Conservation (phyloP, 2,888 invertebrate genomes). For the Nebria salina region DNA sequence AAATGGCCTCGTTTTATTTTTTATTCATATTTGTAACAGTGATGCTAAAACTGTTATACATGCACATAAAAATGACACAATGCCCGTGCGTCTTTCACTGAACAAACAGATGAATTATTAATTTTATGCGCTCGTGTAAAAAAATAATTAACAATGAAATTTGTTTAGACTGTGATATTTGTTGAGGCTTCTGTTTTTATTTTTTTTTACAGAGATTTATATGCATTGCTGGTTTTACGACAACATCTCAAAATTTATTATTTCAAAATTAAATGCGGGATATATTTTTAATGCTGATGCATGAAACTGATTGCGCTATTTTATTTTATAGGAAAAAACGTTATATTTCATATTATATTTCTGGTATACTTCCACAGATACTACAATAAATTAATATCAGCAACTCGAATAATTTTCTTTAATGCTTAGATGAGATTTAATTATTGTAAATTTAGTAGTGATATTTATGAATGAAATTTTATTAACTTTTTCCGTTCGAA, state of each 20-base stretch:
- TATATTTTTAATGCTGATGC: neutral
- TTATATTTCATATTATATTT: no score
- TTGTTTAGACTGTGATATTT: neutral
- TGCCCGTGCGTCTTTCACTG: neutral
- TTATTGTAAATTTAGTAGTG: neutral
- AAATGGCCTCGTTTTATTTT: constrained; percentile 45
- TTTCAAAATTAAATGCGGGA: neutral
- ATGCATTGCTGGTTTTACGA: neutral
- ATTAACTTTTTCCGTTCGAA: neutral
- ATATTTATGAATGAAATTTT: neutral
- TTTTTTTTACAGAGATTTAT: constrained; percentile 8
- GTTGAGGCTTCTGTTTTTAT: constrained; percentile 3
- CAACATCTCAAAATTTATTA: neutral
- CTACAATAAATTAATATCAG: no score
- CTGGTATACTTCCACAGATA: no score
- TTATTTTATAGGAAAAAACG: no score
- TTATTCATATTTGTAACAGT: constrained; percentile 41
- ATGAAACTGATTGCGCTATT: no score
- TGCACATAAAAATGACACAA: constrained; percentile 7
- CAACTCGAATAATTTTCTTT: no score
- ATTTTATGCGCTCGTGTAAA: constrained; percentile 3
- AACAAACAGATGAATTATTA: constrained; percentile 15
- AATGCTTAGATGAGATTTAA: neutral
- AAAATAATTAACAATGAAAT: constrained; percentile 1
- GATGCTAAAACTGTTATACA: constrained; percentile 25